Conservation (phyloP, 2,797 vertebrate species). For the Eurystomus glaucurus region DNA sequence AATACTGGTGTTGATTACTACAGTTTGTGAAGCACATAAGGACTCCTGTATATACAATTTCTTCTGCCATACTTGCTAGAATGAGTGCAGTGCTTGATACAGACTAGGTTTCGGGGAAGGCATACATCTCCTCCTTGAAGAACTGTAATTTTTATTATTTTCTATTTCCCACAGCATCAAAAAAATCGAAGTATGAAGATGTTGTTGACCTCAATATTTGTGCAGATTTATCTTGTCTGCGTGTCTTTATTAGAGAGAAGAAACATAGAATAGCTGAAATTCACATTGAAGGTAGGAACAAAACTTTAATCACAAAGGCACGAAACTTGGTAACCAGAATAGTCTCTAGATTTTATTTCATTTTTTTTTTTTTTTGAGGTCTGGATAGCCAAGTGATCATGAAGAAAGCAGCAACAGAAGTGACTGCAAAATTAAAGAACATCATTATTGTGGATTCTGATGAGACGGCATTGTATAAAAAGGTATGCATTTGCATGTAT, state of each 20-base stretch:
- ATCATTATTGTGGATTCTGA: constrained; percentile 94
- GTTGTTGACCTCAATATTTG: constrained; percentile 91
- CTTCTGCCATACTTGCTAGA: background rate
- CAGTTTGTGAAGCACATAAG: background rate
- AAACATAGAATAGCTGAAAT: constrained; percentile 94
- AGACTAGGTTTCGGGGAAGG: background rate
- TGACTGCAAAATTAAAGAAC: constrained; percentile 93
- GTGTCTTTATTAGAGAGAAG: constrained; percentile 93
- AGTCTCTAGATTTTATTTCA: background rate
- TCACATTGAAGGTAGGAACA: constrained; percentile 91
- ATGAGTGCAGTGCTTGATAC: background rate
- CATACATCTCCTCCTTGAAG: background rate
- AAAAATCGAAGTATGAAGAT: constrained; percentile 89
- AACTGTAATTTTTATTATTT: background rate
- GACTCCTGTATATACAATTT: background rate
- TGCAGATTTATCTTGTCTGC: constrained; percentile 92
- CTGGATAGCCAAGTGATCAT: constrained; percentile 93
- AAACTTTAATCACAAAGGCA: background rate
- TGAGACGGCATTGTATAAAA: constrained; percentile 91
- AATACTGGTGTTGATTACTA: background rate
- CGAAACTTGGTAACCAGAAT: background rate
- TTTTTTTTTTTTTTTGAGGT: constrained; percentile 76
- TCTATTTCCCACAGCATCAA: constrained; percentile 83
- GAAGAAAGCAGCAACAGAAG: constrained; percentile 90
- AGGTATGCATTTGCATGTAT: constrained; percentile 82